phyloP scores from a whole-genome alignment of 2,113 vertebrate genomes.

The Fulmarus glacialis region DNA sequence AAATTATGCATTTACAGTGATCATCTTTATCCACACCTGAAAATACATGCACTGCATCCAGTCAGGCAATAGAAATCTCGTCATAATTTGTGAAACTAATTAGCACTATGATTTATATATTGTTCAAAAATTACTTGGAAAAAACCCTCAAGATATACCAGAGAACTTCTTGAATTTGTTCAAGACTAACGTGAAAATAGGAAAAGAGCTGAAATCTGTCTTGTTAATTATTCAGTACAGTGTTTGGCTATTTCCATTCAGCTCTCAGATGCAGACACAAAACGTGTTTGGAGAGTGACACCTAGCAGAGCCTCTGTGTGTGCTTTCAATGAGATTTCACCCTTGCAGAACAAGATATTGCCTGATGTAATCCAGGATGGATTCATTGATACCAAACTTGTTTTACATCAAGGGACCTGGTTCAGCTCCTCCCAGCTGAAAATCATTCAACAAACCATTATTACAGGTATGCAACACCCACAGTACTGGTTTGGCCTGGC shows the following conservation, averaged over 20 bases:
- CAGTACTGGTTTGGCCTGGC: not conserved
- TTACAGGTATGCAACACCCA: not conserved
- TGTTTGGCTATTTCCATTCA: not conserved
- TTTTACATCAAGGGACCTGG: not conserved
- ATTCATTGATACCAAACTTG: not conserved
- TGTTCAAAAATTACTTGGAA: not conserved
- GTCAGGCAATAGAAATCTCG: not conserved
- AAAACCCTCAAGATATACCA: accelerated
- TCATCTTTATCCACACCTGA: not conserved
- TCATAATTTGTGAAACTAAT: not conserved
- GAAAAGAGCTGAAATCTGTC: not conserved
- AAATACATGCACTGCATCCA: accelerated
- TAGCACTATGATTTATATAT: accelerated
- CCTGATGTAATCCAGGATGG: not conserved
- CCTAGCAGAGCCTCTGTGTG: not conserved
- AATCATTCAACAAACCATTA: not conserved
- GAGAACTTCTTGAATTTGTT: not conserved
- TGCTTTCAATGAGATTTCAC: not conserved
- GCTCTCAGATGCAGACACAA: not conserved
- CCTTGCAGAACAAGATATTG: not conserved
- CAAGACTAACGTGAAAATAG: accelerated
- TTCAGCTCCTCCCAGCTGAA: not conserved
- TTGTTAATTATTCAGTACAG: accelerated
- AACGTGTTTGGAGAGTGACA: not conserved
- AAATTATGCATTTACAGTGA: not conserved